A percentile compares a stretch with the other conserved stretches of the same genome.
Evolutionary conservation across 2,113 vertebrate genomes (phyloP).

Genomic region (Hassar affinis): DNA sequence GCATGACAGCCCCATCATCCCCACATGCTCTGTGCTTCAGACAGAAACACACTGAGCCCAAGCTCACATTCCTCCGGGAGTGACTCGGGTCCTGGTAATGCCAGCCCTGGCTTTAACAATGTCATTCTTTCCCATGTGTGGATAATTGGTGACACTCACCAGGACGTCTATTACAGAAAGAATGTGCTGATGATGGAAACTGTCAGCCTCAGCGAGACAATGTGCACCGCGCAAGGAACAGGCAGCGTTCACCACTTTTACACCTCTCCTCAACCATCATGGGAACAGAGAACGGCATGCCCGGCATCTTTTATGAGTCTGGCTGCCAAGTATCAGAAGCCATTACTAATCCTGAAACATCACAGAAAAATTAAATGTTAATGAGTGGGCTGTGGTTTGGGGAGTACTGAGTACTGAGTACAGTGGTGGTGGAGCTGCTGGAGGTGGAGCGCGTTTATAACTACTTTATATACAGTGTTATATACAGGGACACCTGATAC

Average conservation of each 20-base stretch:
- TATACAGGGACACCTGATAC: no score
- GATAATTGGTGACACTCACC: constrained; percentile 24
- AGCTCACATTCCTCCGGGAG: not conserved
- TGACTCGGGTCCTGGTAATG: not conserved
- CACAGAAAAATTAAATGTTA: no score
- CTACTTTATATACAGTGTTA: no score
- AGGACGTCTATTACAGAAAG: constrained; percentile 35
- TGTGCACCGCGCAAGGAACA: not conserved
- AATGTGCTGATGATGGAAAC: constrained; percentile 14
- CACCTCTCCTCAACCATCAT: not conserved
- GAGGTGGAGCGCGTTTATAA: no score
- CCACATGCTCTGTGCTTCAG: constrained; percentile 25
- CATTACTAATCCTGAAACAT: no score
- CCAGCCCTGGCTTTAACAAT: constrained; percentile 38
- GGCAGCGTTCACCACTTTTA: not conserved
- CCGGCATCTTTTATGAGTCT: no score
- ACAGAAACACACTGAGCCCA: not conserved
- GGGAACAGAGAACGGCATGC: no score
- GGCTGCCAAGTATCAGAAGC: no score
- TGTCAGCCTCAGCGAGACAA: not conserved
- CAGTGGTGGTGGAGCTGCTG: no score
- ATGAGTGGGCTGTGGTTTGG: no score
- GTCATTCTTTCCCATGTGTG: constrained; percentile 32
- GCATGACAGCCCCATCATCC: constrained; percentile 69
- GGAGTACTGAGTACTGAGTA: no score